phyloP scores from a whole-genome alignment of 2,888 invertebrate genomes.

The Metellina segmentata region DNA sequence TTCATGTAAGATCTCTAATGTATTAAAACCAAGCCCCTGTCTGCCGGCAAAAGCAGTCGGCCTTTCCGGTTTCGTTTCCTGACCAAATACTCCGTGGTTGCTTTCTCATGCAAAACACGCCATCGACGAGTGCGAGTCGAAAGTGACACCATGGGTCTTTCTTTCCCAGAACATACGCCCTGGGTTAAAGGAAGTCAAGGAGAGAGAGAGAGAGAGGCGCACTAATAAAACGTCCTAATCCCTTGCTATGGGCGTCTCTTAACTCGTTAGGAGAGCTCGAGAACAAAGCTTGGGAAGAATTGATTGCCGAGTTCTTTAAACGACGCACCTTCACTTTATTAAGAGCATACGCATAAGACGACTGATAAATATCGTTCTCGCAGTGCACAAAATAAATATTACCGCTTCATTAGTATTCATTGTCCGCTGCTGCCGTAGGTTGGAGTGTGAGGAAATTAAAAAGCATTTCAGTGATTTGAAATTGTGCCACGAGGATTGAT shows the following conservation, averaged over 20 bases:
- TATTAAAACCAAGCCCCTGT: no score
- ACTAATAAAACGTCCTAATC: constrained; percentile 16
- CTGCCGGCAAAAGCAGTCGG: not conserved
- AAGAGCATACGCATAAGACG: constrained; percentile 20
- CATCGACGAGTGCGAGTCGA: no score
- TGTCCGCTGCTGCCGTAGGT: constrained; percentile 32
- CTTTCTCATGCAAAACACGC: not conserved
- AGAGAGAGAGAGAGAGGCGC: not conserved
- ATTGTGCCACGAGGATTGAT: not conserved
- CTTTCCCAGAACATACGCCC: constrained; percentile 20
- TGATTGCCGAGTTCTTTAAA: constrained; percentile 33
- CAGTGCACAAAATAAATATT: constrained; percentile 48
- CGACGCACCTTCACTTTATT: constrained; percentile 47
- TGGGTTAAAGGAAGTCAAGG: constrained; percentile 37
- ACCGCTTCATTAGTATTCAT: constrained; percentile 52
- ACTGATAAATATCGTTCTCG: constrained; percentile 44
- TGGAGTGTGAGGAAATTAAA: constrained; percentile 33
- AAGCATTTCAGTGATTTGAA: constrained; percentile 40
- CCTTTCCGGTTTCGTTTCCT: not conserved
- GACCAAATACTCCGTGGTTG: not conserved
- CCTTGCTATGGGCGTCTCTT: constrained; percentile 50
- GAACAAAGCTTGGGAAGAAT: constrained; percentile 45
- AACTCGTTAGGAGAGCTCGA: not conserved
- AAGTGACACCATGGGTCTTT: no score
- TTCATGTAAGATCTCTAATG: no score